A percentile compares a stretch with the other conserved stretches of the same genome.
Evolutionary conservation across 2,797 vertebrate species (phyloP).

Genomic region (Scolopax rusticola): DNA sequence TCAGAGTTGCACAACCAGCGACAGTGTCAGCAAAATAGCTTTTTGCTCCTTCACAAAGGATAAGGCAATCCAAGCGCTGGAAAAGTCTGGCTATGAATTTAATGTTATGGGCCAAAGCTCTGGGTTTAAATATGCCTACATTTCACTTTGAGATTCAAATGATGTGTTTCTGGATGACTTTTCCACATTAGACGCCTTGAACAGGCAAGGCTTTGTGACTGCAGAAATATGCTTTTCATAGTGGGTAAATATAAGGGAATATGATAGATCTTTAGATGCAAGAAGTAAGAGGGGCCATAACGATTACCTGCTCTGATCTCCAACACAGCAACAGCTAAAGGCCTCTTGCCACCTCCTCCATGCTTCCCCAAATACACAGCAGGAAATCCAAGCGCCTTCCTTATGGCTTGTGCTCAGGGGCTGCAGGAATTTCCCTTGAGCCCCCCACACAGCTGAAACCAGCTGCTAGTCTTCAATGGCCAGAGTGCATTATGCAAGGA

Average conservation of each 20-base stretch:
- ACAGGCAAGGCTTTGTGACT: constrained; percentile 49
- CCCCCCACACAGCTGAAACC: constrained; percentile 11
- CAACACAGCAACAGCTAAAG: neutral
- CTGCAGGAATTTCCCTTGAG: constrained; percentile 6
- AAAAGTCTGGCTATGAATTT: constrained; percentile 5
- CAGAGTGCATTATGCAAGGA: neutral
- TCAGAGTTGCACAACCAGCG: constrained; percentile 1
- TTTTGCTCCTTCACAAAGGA: constrained; percentile 11
- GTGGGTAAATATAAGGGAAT: neutral
- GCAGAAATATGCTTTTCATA: constrained; percentile 21
- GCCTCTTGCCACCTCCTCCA: constrained; percentile 3
- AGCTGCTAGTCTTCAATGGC: neutral
- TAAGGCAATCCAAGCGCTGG: constrained; percentile 1
- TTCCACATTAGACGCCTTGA: constrained; percentile 36
- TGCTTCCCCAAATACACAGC: neutral
- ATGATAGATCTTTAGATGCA: neutral
- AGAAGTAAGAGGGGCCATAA: neutral
- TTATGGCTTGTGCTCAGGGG: neutral
- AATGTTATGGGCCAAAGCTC: neutral
- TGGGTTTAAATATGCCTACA: constrained; percentile 5
- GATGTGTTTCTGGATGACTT: constrained; percentile 60
- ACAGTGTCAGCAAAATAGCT: neutral
- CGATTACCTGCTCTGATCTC: neutral
- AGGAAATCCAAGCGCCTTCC: neutral
- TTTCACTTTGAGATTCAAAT: constrained; percentile 32